A percentile compares a stretch with the other conserved stretches of the same genome.
Conservation (phyloP, 2,888 invertebrate genomes). For the Xestia ashworthii region DNA sequence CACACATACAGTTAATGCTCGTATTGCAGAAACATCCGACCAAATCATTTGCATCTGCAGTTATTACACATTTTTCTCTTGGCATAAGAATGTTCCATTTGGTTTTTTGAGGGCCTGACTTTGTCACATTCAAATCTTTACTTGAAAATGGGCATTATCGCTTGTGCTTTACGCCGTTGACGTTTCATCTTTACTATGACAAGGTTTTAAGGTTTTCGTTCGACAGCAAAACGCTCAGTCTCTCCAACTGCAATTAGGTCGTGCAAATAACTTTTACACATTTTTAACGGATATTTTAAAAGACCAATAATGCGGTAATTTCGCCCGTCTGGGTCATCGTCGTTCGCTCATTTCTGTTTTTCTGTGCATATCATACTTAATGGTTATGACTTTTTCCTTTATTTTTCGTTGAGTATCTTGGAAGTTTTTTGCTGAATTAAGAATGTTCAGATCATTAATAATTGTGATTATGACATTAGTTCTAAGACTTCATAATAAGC, state of each 20-base stretch:
- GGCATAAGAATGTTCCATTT: not conserved
- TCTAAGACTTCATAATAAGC: not conserved
- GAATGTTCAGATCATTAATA: not conserved
- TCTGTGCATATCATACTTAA: slow-evolving; percentile 29
- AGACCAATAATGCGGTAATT: slow-evolving; percentile 50
- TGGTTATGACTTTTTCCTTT: slow-evolving; percentile 35
- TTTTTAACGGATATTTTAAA: slow-evolving; percentile 36
- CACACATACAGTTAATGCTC: not conserved
- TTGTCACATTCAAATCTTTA: not conserved
- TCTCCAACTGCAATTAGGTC: slow-evolving; percentile 23
- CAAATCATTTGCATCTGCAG: not conserved
- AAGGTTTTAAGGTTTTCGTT: not conserved
- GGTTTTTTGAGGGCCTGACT: not conserved
- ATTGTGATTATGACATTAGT: not conserved
- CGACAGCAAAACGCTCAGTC: not conserved
- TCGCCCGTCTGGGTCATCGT: slow-evolving; percentile 50
- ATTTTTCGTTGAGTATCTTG: slow-evolving; percentile 2
- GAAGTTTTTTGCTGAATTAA: not conserved
- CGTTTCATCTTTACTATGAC: not conserved
- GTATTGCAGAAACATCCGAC: slow-evolving; percentile 7
- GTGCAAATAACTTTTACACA: slow-evolving; percentile 34
- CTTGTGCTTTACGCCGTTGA: not conserved
- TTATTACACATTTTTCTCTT: not conserved
- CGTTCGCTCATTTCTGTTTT: slow-evolving; percentile 46
- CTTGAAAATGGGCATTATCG: not conserved